A percentile compares a stretch with the other conserved stretches of the same genome.
Evolutionary conservation across 1,140 invertebrate species (phyloP).

Genomic region (Drosophila sproati): DNA sequence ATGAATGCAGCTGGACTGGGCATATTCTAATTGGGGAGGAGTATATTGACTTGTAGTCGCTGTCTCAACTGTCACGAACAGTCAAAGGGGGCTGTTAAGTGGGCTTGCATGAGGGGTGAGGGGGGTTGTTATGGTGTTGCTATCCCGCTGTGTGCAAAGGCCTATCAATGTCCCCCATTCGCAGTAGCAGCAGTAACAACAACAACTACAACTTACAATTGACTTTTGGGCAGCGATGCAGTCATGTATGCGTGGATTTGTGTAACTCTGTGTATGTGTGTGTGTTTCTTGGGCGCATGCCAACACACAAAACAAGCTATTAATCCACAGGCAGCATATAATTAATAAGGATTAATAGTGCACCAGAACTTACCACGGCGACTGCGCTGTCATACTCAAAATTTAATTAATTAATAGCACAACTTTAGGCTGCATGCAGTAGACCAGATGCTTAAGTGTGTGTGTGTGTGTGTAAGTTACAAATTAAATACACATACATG

Average conservation of each 20-base stretch:
- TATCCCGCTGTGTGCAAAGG: conserved; percentile 26
- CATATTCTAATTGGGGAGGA: neutral
- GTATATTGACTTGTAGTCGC: conserved; percentile 49
- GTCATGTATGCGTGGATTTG: conserved; percentile 23
- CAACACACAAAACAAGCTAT: conserved; percentile 78
- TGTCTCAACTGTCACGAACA: conserved; percentile 69
- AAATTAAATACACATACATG: conserved; percentile 32
- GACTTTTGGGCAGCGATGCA: conserved; percentile 60
- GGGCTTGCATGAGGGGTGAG: neutral
- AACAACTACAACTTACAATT: conserved; percentile 55
- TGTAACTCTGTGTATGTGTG: conserved; percentile 9
- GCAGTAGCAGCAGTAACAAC: conserved; percentile 16
- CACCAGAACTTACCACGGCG: conserved; percentile 68
- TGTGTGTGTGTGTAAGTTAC: neutral
- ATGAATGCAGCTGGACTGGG: conserved; percentile 33
- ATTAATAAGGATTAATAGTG: conserved; percentile 81
- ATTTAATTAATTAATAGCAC: conserved; percentile 82
- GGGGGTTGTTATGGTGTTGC: conserved; percentile 5
- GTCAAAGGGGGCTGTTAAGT: neutral
- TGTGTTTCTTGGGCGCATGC: conserved; percentile 65
- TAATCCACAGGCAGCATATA: conserved; percentile 77
- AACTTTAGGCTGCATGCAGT: conserved; percentile 61
- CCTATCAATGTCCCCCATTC: conserved; percentile 48
- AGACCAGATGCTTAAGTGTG: conserved; percentile 9
- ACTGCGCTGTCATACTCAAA: conserved; percentile 58